phyloP scores from a whole-genome alignment of 2,797 vertebrate species.

The Botia kubotai region DNA sequence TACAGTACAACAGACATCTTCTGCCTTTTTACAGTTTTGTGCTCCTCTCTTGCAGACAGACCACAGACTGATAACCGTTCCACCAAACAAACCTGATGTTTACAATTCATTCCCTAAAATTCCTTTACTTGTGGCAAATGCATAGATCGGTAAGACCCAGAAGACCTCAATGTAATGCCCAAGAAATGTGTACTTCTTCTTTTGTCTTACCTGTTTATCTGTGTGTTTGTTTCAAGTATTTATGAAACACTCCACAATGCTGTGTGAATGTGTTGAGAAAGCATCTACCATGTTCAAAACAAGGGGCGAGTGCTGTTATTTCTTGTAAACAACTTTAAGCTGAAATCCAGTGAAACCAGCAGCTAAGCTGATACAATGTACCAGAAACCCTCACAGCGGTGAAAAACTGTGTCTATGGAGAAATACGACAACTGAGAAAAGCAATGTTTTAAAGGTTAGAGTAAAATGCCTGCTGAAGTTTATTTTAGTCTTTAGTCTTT shows the following conservation, averaged over 20 bases:
- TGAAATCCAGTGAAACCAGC: conserved; percentile 14
- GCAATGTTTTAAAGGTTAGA: conserved; percentile 16
- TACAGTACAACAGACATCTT: background rate
- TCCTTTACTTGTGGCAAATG: background rate
- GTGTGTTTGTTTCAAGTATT: conserved; percentile 3
- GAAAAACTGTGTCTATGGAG: background rate
- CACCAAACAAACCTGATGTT: background rate
- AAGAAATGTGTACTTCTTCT: background rate
- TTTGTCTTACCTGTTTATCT: background rate
- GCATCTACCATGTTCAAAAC: conserved; percentile 16
- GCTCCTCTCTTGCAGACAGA: background rate
- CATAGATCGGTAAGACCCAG: background rate
- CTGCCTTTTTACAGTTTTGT: background rate
- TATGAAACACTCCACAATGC: background rate
- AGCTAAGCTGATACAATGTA: background rate
- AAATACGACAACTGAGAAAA: conserved; percentile 12
- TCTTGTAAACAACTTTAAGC: background rate
- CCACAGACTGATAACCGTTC: background rate
- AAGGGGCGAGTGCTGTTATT: background rate
- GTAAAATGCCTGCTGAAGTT: conserved; percentile 3
- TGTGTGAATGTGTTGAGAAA: background rate
- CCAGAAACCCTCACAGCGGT: background rate
- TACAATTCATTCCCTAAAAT: background rate
- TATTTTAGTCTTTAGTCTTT: background rate
- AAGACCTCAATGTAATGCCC: background rate